These are phyloP conservation scores for Agriotes lineatus DNA, from an alignment of 2,888 invertebrate species.

Conservation along the genomic window DNA sequence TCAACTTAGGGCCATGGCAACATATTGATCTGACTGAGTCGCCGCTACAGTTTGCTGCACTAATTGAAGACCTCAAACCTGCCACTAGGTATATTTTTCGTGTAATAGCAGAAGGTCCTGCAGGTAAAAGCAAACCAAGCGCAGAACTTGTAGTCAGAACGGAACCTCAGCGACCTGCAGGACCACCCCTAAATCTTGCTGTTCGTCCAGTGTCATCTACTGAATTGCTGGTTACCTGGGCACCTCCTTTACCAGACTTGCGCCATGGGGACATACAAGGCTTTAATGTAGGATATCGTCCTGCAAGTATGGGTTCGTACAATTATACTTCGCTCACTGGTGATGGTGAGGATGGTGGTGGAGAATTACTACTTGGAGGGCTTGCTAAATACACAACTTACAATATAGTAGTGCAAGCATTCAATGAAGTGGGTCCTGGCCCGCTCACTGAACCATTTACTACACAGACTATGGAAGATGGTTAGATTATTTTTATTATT, in stretches of 20 bases:
- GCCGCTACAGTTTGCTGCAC: slow-evolving; percentile 72
- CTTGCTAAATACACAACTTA: slow-evolving; percentile 77
- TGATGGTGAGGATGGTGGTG: slow-evolving; percentile 77
- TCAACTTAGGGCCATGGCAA: slow-evolving; percentile 71
- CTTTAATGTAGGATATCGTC: slow-evolving; percentile 78
- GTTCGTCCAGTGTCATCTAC: slow-evolving; percentile 80
- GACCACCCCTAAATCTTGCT: slow-evolving; percentile 75
- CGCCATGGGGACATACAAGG: slow-evolving; percentile 79
- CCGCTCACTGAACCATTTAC: slow-evolving; percentile 77
- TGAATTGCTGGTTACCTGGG: slow-evolving; percentile 80
- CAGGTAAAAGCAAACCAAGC: slow-evolving; percentile 77
- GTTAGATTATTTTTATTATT: slow-evolving; percentile 61
- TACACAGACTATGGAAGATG: slow-evolving; percentile 81
- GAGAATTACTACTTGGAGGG: slow-evolving; percentile 74
- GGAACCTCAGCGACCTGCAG: slow-evolving; percentile 79
- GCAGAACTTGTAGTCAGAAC: slow-evolving; percentile 74
- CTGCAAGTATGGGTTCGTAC: slow-evolving; percentile 70
- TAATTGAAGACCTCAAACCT: slow-evolving; percentile 78
- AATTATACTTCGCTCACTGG: slow-evolving; percentile 78
- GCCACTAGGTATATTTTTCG: slow-evolving; percentile 79
- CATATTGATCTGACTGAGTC: slow-evolving; percentile 75
- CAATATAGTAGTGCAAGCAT: slow-evolving; percentile 78
- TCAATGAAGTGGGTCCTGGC: slow-evolving; percentile 81
- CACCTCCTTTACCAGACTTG: slow-evolving; percentile 76
- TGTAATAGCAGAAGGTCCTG: slow-evolving; percentile 81